Evolutionary conservation across 2,888 invertebrate genomes (phyloP), one percentile per base, ranked within the genome.

Genomic region (Orthosia incerta): DNA sequence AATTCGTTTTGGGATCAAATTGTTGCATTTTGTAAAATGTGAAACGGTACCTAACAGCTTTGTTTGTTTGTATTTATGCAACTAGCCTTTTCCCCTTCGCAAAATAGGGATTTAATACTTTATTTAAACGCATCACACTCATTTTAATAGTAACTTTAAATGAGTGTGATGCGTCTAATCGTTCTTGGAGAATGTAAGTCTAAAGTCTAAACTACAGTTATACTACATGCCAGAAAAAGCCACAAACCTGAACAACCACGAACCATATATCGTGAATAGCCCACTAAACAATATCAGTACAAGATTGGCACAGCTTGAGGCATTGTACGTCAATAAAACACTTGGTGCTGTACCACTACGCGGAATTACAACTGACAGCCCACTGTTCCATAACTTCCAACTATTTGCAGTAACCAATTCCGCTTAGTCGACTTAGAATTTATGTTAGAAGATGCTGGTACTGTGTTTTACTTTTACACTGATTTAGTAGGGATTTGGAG

Each of bases 401-500:
- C 77, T 81, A 64, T 81, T 81, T 84, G 82, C 79, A 84, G 70
- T 79, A 79, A 78, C 81, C 81, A 76, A 80, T 83, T 75, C 84
- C 80, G 59, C 83, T 74, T 69, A 83, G 71, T 75, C 75, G 70
- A 80, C 68, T 80, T 83, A 48, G 60, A 80, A 81, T 81, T 80
- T 80, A 83, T 83, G 80, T 80, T 69, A 45, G 59, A 83, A 81
- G 81, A 83, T 74, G 53, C 2, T 70, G 53, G 26, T 46, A 53
- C 26, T 59, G 48, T 64, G 55, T 75, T 83, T 78, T 77, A 85
- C 76, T 78, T 74, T 73, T 67, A 26, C 26, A 55, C 62, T 76
- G 79, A 66, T 73, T 82, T 74, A 67, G 26, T 61, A 1, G 11
- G n/a, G 53, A 60, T 68, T 78, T 69, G 26, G 62, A 31, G 16